Base-by-base conservation (phyloP, 2,113 vertebrate genomes). In the Euleptes europaea region DNA sequence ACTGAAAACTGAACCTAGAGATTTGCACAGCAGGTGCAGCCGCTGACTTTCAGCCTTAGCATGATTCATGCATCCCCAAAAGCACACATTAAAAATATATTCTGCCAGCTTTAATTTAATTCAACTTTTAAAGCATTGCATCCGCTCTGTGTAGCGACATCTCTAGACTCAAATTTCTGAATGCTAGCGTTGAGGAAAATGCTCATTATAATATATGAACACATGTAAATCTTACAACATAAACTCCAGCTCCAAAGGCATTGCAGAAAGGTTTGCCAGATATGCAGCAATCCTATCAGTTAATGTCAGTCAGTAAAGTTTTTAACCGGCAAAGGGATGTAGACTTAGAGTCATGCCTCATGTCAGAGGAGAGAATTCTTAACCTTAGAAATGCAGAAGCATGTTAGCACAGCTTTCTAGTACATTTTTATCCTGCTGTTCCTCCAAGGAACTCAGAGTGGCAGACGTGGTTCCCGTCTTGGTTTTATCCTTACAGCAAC, bases 51-150 rank as follows among this genome's bases (percentile, higher is more conserved):
- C 12, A 33, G 19, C 74, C 0, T 84, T 83, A 75, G 31, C 15
- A 14, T 63, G 33, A 14, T 91, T 87, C 80, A 33, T 87, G 72
- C 86, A 79, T 90, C 72, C 74, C 86, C 90, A 35, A 90, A 92
- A 89, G 38, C 51, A 49, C 84, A 92, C 94, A 73, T 91, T 91
- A 82, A 85, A 92, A 91, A 84, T 65, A 42, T 35, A 2, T 31
- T 66, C 89, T 92, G 19, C 69, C 84, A n/a, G 72, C 78, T 92
- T 88, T 31, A 90, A 84, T 87, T 80, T 80, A 92, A 83, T 78
- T 87, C 73, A 88, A 83, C 73, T 86, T n/a, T 81, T 92, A 84
- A 72, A 88, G 63, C 35, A 15, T 54, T 84, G 17, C 82, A 89
- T 87, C 74, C 80, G 40, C 5, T 26, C 66, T 40, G 83, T 92